These are phyloP conservation scores for Catocala sponsa DNA, from an alignment of 2,888 invertebrate genomes.

Conservation along the genomic window DNA sequence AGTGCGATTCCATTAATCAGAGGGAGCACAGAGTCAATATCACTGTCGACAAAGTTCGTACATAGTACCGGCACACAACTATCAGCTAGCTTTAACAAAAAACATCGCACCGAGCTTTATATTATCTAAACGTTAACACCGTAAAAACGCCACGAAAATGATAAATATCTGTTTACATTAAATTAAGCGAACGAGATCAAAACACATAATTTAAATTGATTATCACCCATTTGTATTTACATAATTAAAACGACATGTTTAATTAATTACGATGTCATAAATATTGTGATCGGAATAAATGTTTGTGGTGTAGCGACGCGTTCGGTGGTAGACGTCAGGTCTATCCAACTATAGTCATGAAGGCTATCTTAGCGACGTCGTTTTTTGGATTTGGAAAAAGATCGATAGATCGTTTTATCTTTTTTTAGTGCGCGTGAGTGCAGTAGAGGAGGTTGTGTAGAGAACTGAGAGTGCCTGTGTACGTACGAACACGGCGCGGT, in stretches of 20 bases:
- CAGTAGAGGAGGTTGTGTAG: constrained; percentile 86
- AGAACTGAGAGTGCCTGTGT: constrained; percentile 86
- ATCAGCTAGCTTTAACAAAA: constrained; percentile 60
- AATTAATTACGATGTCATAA: constrained; percentile 84
- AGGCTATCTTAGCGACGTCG: constrained; percentile 71
- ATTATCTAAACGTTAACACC: constrained; percentile 60
- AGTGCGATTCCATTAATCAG: constrained; percentile 65
- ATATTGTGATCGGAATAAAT: constrained; percentile 78
- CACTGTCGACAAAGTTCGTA: constrained; percentile 59
- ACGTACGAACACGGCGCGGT: constrained; percentile 72
- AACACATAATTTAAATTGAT: constrained; percentile 84
- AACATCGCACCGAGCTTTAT: constrained; percentile 66
- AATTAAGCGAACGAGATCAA: constrained; percentile 79
- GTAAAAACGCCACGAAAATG: constrained; percentile 79
- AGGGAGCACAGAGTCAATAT: constrained; percentile 60
- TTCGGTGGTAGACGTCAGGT: constrained; percentile 78
- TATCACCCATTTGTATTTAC: constrained; percentile 84
- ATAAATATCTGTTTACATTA: constrained; percentile 85
- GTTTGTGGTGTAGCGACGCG: constrained; percentile 71
- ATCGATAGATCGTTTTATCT: constrained; percentile 87
- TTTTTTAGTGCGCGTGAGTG: constrained; percentile 88
- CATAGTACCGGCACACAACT: constrained; percentile 65
- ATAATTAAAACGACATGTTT: constrained; percentile 85
- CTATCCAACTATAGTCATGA: constrained; percentile 77
- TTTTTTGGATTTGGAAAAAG: constrained; percentile 84